Percentiles rank a stretch among this genome's conserved stretches.
phyloP scores from a whole-genome alignment of 2,888 invertebrate genomes.

The Asteroscopus sphinx region DNA sequence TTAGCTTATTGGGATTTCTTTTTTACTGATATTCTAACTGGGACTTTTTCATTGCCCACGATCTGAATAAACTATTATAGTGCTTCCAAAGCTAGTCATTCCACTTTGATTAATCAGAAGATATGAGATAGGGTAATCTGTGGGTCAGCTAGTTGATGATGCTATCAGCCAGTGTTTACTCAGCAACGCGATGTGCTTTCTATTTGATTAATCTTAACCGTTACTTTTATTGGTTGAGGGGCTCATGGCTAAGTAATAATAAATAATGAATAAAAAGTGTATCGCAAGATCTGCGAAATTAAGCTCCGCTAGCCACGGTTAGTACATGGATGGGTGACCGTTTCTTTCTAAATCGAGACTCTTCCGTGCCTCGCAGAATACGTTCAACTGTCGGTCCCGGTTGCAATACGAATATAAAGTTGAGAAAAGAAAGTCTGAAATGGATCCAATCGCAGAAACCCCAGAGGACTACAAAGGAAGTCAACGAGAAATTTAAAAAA shows the following conservation, averaged over 20 bases:
- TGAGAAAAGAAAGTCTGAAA: too few species aligned
- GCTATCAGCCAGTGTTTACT: slow-evolving; percentile 2
- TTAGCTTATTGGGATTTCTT: slow-evolving; percentile 11
- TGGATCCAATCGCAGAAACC: too few species aligned
- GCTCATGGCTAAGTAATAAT: not conserved
- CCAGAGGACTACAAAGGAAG: too few species aligned
- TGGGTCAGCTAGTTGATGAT: not conserved
- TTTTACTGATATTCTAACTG: slow-evolving; percentile 1
- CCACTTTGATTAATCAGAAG: not conserved
- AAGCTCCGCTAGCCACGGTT: too few species aligned
- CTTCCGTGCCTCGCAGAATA: too few species aligned
- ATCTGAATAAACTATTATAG: not conserved
- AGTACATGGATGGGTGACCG: too few species aligned
- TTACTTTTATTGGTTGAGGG: not conserved
- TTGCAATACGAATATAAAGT: too few species aligned
- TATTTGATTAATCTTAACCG: slow-evolving; percentile 5
- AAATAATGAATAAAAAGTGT: too few species aligned
- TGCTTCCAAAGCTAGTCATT: not conserved
- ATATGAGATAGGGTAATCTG: not conserved
- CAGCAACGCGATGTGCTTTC: slow-evolving; percentile 17
- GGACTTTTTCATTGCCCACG: slow-evolving; percentile 2
- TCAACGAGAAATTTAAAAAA: too few species aligned
- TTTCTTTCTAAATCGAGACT: too few species aligned
- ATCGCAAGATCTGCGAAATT: too few species aligned
- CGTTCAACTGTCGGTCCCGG: too few species aligned